Evolutionary conservation across 2,888 invertebrate species (phyloP).

Genomic region (Tetragonisca angustula): DNA sequence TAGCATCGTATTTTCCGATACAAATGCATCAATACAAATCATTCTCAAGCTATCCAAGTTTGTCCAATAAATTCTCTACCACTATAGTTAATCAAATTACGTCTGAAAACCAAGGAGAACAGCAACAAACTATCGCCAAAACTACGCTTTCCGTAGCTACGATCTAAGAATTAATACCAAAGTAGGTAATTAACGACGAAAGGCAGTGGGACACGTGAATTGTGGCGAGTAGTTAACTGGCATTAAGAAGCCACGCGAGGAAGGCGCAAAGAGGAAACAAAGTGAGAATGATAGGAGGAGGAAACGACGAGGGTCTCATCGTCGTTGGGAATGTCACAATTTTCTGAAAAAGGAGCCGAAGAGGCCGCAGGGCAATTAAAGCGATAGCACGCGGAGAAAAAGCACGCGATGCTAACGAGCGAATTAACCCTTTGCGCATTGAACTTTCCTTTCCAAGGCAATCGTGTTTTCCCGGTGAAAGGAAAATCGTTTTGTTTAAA

Average conservation of each 20-base stretch:
- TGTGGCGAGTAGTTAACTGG: slow-evolving; percentile 23
- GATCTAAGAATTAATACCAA: slow-evolving; percentile 15
- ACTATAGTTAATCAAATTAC: not conserved
- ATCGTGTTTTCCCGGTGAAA: slow-evolving; percentile 58
- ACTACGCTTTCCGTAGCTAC: not conserved
- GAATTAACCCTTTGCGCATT: slow-evolving; percentile 49
- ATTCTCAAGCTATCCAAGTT: not conserved
- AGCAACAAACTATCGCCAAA: no score
- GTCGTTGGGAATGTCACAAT: slow-evolving; percentile 38
- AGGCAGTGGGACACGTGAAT: slow-evolving; percentile 33
- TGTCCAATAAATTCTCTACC: not conserved
- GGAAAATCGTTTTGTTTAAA: slow-evolving; percentile 58
- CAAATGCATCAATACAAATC: not conserved
- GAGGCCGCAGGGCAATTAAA: slow-evolving; percentile 39
- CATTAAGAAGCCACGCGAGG: slow-evolving; percentile 20
- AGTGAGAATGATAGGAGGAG: not conserved
- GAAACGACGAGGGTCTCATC: not conserved
- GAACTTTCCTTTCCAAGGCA: slow-evolving; percentile 56
- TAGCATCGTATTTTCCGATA: no score
- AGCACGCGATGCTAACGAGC: slow-evolving; percentile 43
- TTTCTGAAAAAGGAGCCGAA: slow-evolving; percentile 40
- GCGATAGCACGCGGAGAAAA: slow-evolving; percentile 15
- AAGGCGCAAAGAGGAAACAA: not conserved
- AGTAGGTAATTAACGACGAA: slow-evolving; percentile 39
- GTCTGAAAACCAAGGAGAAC: no score